A percentile compares a stretch with the other conserved stretches of the same genome.
These are phyloP conservation scores for Drosophila meridionalis DNA, from an alignment of 2,888 invertebrate species.

Conservation along the genomic window DNA sequence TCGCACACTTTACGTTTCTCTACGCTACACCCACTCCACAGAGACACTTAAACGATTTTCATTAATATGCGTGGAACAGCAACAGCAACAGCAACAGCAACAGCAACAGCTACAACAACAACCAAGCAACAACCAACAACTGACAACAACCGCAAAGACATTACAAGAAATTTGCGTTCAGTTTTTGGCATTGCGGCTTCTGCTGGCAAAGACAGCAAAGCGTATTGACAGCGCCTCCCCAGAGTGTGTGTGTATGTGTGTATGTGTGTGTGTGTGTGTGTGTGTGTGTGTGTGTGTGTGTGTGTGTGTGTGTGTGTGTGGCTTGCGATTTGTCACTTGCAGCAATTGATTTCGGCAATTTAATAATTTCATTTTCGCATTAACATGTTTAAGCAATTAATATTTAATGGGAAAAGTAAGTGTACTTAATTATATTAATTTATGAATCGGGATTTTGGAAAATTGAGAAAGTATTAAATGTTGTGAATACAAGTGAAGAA, in stretches of 20 bases:
- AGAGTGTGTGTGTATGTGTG: neutral
- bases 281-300: neutral
- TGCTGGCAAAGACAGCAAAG: slow-evolving; percentile 2
- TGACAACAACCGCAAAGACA: slow-evolving; percentile 48
- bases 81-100: slow-evolving; percentile 38
- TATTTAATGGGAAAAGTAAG: neutral
- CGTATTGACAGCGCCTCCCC: neutral
- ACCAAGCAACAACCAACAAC: slow-evolving; percentile 17
- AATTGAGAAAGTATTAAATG: neutral
- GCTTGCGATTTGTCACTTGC: neutral
- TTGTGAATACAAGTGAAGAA: too few species aligned
- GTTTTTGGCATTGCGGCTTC: slow-evolving; percentile 61
- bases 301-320: neutral
- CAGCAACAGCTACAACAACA: slow-evolving; percentile 30
- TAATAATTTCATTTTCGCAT: slow-evolving; percentile 4
- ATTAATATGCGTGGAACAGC: slow-evolving; percentile 64
- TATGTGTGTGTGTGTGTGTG: neutral
- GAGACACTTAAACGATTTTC: slow-evolving; percentile 69
- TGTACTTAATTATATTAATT: neutral
- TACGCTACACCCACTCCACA: slow-evolving; percentile 23
- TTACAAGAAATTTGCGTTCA: slow-evolving; percentile 65
- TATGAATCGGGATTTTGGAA: neutral
- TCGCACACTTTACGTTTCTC: neutral
- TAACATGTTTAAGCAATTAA: neutral
- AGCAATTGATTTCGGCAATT: slow-evolving; percentile 11